Evolutionary conservation across 2,888 invertebrate species (phyloP), one percentile per base, ranked within the genome.

Genomic region (Acheta domesticus): DNA sequence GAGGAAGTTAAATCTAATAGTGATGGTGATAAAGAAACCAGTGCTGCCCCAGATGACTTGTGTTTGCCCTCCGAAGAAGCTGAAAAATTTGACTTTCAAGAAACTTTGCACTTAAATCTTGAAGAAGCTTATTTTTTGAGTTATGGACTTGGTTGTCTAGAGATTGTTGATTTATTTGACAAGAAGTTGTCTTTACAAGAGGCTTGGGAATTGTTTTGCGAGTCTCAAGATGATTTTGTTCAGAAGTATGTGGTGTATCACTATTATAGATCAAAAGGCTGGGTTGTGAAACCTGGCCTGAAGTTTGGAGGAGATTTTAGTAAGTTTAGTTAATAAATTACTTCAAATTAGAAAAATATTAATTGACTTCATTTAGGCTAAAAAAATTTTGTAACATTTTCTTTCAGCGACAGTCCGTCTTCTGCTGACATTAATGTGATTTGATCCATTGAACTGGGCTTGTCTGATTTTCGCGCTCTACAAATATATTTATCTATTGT

Each of bases 231-330:
- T 21, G 86, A 89, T 81, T 96, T 96, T 87, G 82, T 91, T 12
- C 87, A 88, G 76, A 92, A 91, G 84, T 94, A 97, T 87, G 90
- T 93, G 49, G 93, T 92, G 1, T 98, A 96, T 86, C 92, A 95
- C 86, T 93, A 96, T 86, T 94, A 93, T 85, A 91, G 95, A 83
- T 91, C 93, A n/a, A 95, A 94, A 86, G 96, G 95, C 75, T 98
- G 97, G 94, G 90, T 97, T 80, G 94, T 97, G 0, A 96, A 95
- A 86, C 90, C 94, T 79, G 97, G 96, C 74, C 88, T 95, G 2
- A 96, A 96, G 86, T 97, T 94, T 90, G 97, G 97, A 77, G 94
- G 94, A 11, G 93, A 96, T 86, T 97, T 91, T 87, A 88, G 96
- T 96, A 89, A 91, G 92, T 89, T 82, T 36, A 49, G 48, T 79